Conservation (phyloP, 2,113 vertebrate species). For the Stictonetta naevosa region DNA sequence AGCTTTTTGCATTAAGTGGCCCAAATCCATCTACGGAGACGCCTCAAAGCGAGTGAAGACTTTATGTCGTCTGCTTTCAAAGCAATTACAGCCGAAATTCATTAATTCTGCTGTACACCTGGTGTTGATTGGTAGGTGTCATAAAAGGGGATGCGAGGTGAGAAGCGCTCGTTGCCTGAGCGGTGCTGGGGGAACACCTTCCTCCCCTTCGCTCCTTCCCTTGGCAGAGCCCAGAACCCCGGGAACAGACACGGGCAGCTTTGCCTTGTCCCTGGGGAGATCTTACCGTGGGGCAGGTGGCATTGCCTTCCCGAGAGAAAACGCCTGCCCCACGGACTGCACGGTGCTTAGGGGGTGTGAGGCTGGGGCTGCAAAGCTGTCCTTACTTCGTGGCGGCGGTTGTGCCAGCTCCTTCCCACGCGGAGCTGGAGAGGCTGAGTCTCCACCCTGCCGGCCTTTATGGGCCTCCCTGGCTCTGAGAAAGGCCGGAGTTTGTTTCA, state of each 20-base stretch:
- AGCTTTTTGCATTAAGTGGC: neutral
- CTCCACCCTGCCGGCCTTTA: neutral
- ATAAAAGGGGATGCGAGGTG: neutral
- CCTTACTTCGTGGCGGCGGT: accelerated
- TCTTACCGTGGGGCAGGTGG: neutral
- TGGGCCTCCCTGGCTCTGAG: neutral
- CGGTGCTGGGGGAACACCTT: neutral
- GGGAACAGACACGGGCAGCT: neutral
- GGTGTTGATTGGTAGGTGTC: neutral
- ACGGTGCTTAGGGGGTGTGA: neutral
- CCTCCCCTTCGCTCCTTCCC: neutral
- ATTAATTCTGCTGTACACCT: neutral
- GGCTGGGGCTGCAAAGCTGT: neutral
- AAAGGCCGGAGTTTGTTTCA: neutral
- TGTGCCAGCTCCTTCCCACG: neutral
- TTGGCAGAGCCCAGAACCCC: neutral
- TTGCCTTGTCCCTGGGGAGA: neutral
- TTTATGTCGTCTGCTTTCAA: neutral
- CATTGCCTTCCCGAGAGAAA: neutral
- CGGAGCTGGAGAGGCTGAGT: neutral
- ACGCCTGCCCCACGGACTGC: accelerated
- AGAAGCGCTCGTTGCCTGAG: neutral
- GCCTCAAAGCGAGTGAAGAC: neutral
- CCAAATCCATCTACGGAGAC: neutral
- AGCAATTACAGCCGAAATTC: neutral